Conservation (phyloP, 2,113 vertebrate species). For the Polypterus senegalus region DNA sequence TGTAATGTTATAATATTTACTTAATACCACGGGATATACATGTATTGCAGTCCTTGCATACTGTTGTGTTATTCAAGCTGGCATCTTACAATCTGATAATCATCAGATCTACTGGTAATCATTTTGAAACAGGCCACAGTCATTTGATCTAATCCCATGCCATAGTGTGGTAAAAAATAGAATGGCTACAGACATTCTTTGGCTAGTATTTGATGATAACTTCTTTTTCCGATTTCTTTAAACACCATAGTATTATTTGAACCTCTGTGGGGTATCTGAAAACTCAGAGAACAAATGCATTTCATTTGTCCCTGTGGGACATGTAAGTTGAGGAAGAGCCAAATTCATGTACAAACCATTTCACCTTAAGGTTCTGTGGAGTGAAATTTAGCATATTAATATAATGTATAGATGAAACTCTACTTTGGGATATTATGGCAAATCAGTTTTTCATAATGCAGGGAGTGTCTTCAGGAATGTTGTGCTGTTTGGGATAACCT, state of each 20-base stretch:
- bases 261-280: constrained; percentile 33
- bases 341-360: constrained; percentile 28
- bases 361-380: constrained; percentile 29
- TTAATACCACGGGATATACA: constrained; percentile 4
- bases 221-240: constrained; percentile 15
- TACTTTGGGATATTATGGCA: background rate
- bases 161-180: constrained; percentile 53
- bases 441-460: too few relatives aligned
- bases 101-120: constrained; percentile 39
- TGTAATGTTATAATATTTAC: constrained; percentile 12
- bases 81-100: constrained; percentile 34
- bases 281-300: constrained; percentile 28
- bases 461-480: too few relatives aligned
- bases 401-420: constrained; percentile 26
- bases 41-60: constrained; percentile 34
- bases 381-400: constrained; percentile 13
- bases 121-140: constrained; percentile 52
- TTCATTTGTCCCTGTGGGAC: constrained; percentile 83
- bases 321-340: constrained; percentile 37
- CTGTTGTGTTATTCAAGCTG: constrained; percentile 22
- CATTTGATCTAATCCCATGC: constrained; percentile 32
- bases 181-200: constrained; percentile 36
- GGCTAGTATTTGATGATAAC: constrained; percentile 11
- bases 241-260: constrained; percentile 44
- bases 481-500: too few relatives aligned